phyloP scores from a whole-genome alignment of 2,888 invertebrate species.

The Danaus chrysippus region DNA sequence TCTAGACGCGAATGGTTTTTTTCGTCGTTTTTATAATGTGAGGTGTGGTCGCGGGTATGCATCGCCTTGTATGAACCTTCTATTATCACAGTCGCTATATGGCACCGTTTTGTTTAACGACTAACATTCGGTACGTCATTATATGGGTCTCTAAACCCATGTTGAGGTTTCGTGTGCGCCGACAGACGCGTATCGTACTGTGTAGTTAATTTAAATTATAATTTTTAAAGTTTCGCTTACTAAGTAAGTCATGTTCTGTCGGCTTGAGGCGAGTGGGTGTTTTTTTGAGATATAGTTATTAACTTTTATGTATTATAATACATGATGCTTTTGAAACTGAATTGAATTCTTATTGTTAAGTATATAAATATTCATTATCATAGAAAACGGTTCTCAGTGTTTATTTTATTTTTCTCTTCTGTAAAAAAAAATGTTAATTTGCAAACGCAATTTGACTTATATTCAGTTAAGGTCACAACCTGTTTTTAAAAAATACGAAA shows the following conservation, averaged over 20 bases:
- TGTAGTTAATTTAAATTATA: slow-evolving; percentile 57
- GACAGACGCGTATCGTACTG: slow-evolving; percentile 33
- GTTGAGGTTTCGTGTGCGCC: slow-evolving; percentile 24
- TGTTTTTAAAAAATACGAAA: slow-evolving; percentile 75
- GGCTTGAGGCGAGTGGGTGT: slow-evolving; percentile 64
- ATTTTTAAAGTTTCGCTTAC: slow-evolving; percentile 70
- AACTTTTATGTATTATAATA: slow-evolving; percentile 74
- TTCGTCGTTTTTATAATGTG: slow-evolving; percentile 21
- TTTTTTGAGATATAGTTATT: slow-evolving; percentile 71
- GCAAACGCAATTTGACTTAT: slow-evolving; percentile 73
- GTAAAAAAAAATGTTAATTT: slow-evolving; percentile 71
- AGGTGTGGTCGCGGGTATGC: slow-evolving; percentile 10
- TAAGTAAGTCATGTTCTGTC: slow-evolving; percentile 68
- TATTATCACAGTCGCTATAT: background rate
- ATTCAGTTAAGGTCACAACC: slow-evolving; percentile 79
- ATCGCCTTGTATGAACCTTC: slow-evolving; percentile 6
- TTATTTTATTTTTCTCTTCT: slow-evolving; percentile 62
- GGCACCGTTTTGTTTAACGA: background rate
- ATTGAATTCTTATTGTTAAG: slow-evolving; percentile 77
- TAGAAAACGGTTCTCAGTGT: slow-evolving; percentile 75
- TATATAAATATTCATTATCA: slow-evolving; percentile 75
- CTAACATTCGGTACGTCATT: background rate
- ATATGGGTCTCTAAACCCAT: slow-evolving; percentile 53
- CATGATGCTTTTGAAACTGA: slow-evolving; percentile 76
- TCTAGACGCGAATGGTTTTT: slow-evolving; percentile 46